Base-by-base conservation (phyloP, 2,888 invertebrate genomes). In the Calameuta idolon region DNA sequence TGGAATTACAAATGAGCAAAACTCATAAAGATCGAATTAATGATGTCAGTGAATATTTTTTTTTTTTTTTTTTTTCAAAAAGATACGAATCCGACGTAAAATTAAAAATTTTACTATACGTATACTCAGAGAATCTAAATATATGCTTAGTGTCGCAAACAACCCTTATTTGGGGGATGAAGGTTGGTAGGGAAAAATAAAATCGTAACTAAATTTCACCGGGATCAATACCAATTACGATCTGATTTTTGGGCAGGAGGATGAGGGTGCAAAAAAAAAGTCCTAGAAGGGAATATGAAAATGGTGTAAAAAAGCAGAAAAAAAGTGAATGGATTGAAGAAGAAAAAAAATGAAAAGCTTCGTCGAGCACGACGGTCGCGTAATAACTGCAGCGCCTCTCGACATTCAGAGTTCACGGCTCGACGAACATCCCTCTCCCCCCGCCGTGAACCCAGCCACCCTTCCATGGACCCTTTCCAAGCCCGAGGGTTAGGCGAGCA, bases 401-500 rank as follows among this genome's bases (percentile, higher is more conserved):
- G 71, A 75, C 77, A 77, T 77, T 77, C 77, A 77, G 77, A 77
- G 77, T 77, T 77, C 77, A 77, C 75, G 75, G 75, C 75, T 75
- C 77, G 77, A 40, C 77, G 77, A 77, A 23, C 71, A 15, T 15
- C 12, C 55, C 31, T 35, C 34, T 55, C 73, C 12, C 68, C 4
- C 15, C 33, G 3, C 30, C 73, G 12, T 15, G 12, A 12, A 15
- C 37, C 37, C 75, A 30, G 4, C 12, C 23, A n/a, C 11, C 55
- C 55, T 55, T 2, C 55, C 23, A 23, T 55, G 55, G 55, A 55
- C 55, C 55, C 55, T 55, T 55, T 55, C 55, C 55, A 55, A 23
- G 55, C 55, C 55, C 55, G 55, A 55, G 71, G 74, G 74, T 74
- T 74, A 74, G 73, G 77, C 34, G 73, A 74, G 33, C 74, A 74